Percentiles rank a stretch among this genome's conserved stretches.
Evolutionary conservation across 2,113 vertebrate species (phyloP).

Genomic region (Macaca fascicularis): T2T-MFA8v1.1 NC_088391.1:16089001-16089500

Average conservation of each 20-base stretch:
- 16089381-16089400: not conserved
- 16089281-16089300: not conserved
- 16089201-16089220: slow-evolving; percentile 27
- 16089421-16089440: not conserved
- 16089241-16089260: not conserved
- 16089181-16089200: not conserved
- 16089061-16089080: not conserved
- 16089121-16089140: not conserved
- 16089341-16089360: not conserved
- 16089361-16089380: not conserved
- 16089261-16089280: not conserved
- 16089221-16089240: not conserved
- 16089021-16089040: not conserved
- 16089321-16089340: not conserved
- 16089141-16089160: slow-evolving; percentile 49
- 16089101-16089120: not conserved
- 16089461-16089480: not conserved
- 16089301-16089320: not conserved
- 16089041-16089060: not conserved
- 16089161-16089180: slow-evolving; percentile 37
- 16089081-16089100: not conserved
- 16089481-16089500: not conserved
- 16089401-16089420: not conserved
- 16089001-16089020: not conserved
- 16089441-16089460: not conserved